A percentile compares a stretch with the other conserved stretches of the same genome.
These are phyloP conservation scores for Drosophila glabriapex DNA, from an alignment of 2,888 invertebrate genomes.

Conservation along the genomic window DNA sequence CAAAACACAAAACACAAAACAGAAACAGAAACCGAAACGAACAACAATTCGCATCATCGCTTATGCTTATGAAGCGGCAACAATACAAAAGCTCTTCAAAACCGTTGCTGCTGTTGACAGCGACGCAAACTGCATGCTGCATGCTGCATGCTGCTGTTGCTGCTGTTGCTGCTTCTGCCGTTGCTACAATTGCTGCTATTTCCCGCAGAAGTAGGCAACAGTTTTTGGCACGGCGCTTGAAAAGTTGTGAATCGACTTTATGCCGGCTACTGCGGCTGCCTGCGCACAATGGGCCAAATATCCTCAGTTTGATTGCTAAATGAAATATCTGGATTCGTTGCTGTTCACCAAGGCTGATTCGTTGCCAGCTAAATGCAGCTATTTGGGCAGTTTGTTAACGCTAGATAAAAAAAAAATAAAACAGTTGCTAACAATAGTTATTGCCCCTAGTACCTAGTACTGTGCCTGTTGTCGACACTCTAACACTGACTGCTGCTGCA, in stretches of 20 bases:
- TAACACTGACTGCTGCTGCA: slow-evolving; percentile 7
- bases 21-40: slow-evolving; percentile 3
- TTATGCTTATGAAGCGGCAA: slow-evolving; percentile 50
- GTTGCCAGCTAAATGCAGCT: background rate
- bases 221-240: slow-evolving; percentile 37
- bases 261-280: slow-evolving; percentile 34
- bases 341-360: background rate
- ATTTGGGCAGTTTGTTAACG: background rate
- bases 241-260: slow-evolving; percentile 37
- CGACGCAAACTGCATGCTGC: slow-evolving; percentile 20
- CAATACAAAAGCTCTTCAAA: slow-evolving; percentile 30
- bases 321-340: background rate
- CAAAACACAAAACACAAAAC: background rate
- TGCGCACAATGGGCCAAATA: slow-evolving; percentile 16
- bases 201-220: slow-evolving; percentile 58
- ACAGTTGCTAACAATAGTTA: background rate
- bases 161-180: background rate
- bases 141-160: background rate
- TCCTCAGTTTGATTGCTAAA: background rate
- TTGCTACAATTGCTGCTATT: slow-evolving; percentile 8
- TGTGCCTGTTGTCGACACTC: slow-evolving; percentile 25
- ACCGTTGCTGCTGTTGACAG: slow-evolving; percentile 35
- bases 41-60: slow-evolving; percentile 26
- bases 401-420: background rate
- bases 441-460: slow-evolving; percentile 8